Conservation (phyloP, 2,888 invertebrate genomes). For the Drosophila tripunctata region DNA sequence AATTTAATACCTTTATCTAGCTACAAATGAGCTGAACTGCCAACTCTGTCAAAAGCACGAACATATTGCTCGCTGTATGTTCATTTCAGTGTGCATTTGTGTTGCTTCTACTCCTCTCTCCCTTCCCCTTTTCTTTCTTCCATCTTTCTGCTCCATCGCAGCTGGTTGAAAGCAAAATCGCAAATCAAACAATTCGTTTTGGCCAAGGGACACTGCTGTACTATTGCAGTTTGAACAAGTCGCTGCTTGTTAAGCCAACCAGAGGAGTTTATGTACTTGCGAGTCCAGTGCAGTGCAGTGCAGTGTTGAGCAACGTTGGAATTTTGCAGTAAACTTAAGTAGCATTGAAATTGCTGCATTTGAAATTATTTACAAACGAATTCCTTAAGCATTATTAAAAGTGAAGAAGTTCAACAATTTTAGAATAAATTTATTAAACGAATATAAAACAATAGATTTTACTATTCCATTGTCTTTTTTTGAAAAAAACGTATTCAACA, state of each 20-base stretch:
- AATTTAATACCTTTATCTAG: no score
- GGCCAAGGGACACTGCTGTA: slow-evolving; percentile 7
- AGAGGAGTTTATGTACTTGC: neutral
- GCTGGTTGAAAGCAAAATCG: slow-evolving; percentile 57
- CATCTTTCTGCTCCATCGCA: slow-evolving; percentile 33
- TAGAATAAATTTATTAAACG: no score
- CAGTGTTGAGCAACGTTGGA: neutral
- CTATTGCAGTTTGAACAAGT: slow-evolving; percentile 13
- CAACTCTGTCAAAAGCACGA: no score
- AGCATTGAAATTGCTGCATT: neutral
- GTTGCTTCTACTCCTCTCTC: slow-evolving; percentile 24
- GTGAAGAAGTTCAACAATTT: neutral
- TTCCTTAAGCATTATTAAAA: neutral
- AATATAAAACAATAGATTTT: no score
- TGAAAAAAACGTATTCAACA: no score
- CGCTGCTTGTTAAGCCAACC: neutral
- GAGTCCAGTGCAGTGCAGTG: no score
- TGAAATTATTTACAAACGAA: slow-evolving; percentile 4
- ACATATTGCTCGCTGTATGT: slow-evolving; percentile 16
- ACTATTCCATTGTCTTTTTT: no score
- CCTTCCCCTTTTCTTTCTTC: no score
- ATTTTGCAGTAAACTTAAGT: neutral
- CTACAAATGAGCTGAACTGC: no score
- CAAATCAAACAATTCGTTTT: slow-evolving; percentile 56
- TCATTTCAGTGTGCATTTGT: slow-evolving; percentile 24